A percentile compares a stretch with the other conserved stretches of the same genome.
Evolutionary conservation across 1,140 invertebrate species (phyloP).

Genomic region (Homarus americanus): DNA sequence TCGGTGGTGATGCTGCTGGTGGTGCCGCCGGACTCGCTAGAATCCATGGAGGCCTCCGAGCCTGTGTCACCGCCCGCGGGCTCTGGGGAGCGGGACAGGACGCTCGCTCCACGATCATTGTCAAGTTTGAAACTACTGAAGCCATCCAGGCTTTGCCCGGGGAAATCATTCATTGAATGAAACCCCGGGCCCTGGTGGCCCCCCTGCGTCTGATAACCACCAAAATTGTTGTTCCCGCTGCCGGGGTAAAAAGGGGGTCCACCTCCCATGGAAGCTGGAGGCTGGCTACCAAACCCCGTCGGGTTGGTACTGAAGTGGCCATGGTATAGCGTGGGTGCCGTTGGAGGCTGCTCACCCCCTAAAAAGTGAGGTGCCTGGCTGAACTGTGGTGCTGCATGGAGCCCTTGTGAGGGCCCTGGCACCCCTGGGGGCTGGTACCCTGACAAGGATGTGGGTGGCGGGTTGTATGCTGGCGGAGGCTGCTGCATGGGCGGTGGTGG

Average conservation of each 20-base stretch:
- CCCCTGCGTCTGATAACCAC: conserved; percentile 66
- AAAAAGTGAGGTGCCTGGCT: conserved; percentile 61
- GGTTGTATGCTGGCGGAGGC: conserved; percentile 71
- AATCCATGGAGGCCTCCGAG: conserved; percentile 71
- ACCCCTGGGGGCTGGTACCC: conserved; percentile 64
- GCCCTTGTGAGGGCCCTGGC: conserved; percentile 58
- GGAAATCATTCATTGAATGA: conserved; percentile 74
- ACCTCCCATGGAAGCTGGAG: conserved; percentile 52
- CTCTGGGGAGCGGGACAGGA: conserved; percentile 45
- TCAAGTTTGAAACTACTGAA: conserved; percentile 62
- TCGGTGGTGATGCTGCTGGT: conserved; percentile 75
- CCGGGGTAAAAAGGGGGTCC: conserved; percentile 53
- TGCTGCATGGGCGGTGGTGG: conserved; percentile 72
- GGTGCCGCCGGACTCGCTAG: conserved; percentile 64
- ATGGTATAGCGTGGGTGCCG: conserved; percentile 72
- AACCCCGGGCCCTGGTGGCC: conserved; percentile 74
- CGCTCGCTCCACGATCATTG: conserved; percentile 15
- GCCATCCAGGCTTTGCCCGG: conserved; percentile 68
- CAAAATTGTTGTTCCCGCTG: conserved; percentile 67
- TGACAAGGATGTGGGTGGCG: conserved; percentile 54
- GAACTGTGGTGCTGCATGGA: conserved; percentile 75
- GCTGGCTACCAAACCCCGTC: conserved; percentile 52
- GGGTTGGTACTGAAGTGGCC: conserved; percentile 74
- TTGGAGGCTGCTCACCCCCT: conserved; percentile 62
- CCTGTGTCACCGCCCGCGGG: conserved; percentile 64